Percentiles rank a stretch among this genome's conserved stretches.
phyloP scores from a whole-genome alignment of 1,140 invertebrate species.

The Chrysomallon squamiferum region DNA sequence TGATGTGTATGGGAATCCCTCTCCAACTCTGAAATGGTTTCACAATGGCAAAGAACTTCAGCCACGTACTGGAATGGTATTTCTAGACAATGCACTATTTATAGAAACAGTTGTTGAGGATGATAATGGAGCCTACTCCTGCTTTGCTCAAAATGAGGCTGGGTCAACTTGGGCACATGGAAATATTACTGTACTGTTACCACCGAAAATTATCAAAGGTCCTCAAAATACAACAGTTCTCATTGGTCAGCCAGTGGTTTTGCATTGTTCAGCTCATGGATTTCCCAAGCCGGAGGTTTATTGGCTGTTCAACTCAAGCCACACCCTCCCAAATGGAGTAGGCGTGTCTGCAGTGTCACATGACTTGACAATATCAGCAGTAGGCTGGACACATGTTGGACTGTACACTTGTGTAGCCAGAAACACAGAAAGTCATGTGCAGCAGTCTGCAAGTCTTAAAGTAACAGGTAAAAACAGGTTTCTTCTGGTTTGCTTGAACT shows the following conservation, averaged over 20 bases:
- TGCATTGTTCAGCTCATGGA: constrained; percentile 43
- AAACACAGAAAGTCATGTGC: constrained; percentile 18
- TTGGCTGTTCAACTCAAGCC: constrained; percentile 36
- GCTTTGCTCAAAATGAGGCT: constrained; percentile 32
- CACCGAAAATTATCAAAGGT: constrained; percentile 9
- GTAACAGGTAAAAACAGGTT: constrained; percentile 22
- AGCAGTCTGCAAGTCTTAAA: constrained; percentile 9
- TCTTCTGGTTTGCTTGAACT: too few species aligned
- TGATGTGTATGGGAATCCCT: constrained; percentile 44
- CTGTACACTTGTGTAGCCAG: constrained; percentile 32
- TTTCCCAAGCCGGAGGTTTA: constrained; percentile 41
- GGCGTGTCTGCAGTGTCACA: constrained; percentile 4
- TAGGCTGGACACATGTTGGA: constrained; percentile 29
- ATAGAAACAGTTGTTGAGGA: constrained; percentile 24
- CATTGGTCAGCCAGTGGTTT: constrained; percentile 29
- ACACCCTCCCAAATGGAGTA: constrained; percentile 11
- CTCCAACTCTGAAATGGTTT: constrained; percentile 38
- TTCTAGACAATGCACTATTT: constrained; percentile 24
- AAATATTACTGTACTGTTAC: constrained; percentile 22
- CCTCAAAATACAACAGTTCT: constrained; percentile 18
- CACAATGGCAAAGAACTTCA: constrained; percentile 23
- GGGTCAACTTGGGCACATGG: constrained; percentile 29
- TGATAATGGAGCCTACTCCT: constrained; percentile 38
- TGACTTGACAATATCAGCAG: constrained; percentile 9
- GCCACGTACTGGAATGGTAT: constrained; percentile 15